Evolutionary conservation across 2,113 vertebrate species (phyloP).

Genomic region (Mungos mungo): DNA sequence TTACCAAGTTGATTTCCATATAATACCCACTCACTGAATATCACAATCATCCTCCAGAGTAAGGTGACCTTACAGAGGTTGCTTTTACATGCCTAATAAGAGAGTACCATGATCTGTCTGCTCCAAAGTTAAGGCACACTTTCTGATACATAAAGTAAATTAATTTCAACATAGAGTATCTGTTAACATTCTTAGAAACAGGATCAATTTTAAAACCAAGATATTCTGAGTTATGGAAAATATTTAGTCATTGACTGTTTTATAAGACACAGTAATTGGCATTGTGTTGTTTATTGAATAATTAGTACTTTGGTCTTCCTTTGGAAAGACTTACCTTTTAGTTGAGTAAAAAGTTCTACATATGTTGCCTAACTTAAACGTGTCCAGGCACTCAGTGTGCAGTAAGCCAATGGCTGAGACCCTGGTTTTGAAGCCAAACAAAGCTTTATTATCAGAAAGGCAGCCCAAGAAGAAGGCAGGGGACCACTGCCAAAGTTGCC

Average conservation of each 20-base stretch:
- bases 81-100: not conserved
- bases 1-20: too few species aligned
- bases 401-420: too few species aligned
- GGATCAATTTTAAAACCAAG: not conserved
- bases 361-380: too few species aligned
- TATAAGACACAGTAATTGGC: not conserved
- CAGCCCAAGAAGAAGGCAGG: too few species aligned
- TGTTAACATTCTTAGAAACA: slow-evolving; percentile 1
- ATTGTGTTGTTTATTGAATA: not conserved
- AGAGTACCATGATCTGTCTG: not conserved
- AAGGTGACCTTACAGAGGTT: not conserved
- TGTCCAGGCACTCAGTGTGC: too few species aligned
- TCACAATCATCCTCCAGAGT: not conserved
- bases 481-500: too few species aligned
- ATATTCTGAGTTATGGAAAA: not conserved
- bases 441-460: too few species aligned
- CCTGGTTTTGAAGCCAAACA: too few species aligned
- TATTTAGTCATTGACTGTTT: not conserved
- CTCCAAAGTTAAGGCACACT: not conserved
- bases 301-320: not conserved
- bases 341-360: not conserved
- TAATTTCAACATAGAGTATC: not conserved
- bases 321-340: not conserved
- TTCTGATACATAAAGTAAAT: not conserved
- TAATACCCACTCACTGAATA: not conserved